Conservation (phyloP, 2,113 vertebrate species). For the Dromas ardeola region DNA sequence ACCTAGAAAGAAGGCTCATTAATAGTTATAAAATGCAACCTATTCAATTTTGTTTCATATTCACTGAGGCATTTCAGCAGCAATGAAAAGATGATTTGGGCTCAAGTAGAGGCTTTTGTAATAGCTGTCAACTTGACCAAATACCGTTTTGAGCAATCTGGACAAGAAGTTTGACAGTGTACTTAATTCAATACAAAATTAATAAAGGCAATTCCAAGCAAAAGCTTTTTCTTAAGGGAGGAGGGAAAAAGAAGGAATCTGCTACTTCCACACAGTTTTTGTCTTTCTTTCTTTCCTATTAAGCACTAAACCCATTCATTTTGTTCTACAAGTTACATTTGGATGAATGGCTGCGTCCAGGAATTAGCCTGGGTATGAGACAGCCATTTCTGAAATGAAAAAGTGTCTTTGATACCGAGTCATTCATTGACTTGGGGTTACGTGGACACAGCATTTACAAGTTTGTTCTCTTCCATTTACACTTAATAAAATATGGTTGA, state of each 20-base stretch:
- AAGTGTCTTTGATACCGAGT: background rate
- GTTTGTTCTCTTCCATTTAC: background rate
- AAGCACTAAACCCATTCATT: background rate
- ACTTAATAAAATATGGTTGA: conserved; percentile 17
- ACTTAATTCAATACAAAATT: background rate
- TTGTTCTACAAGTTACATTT: background rate
- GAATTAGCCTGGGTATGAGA: background rate
- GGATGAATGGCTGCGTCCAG: background rate
- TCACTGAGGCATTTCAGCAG: conserved; percentile 10
- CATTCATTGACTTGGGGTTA: background rate
- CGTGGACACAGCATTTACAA: background rate
- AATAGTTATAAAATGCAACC: conserved; percentile 5
- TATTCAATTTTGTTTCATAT: conserved; percentile 37
- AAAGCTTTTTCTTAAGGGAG: background rate
- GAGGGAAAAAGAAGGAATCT: background rate
- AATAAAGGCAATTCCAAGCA: background rate
- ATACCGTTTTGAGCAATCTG: background rate
- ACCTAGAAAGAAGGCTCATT: conserved; percentile 22
- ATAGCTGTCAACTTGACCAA: conserved; percentile 39
- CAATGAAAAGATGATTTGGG: conserved; percentile 44
- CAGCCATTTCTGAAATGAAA: background rate
- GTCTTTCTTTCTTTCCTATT: background rate
- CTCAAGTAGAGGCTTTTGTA: conserved; percentile 28
- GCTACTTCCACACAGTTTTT: background rate
- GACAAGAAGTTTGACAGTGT: conserved; percentile 19